A percentile compares a stretch with the other conserved stretches of the same genome.
Evolutionary conservation across 1,140 invertebrate genomes (phyloP).

Genomic region (Cylas formicarius): DNA sequence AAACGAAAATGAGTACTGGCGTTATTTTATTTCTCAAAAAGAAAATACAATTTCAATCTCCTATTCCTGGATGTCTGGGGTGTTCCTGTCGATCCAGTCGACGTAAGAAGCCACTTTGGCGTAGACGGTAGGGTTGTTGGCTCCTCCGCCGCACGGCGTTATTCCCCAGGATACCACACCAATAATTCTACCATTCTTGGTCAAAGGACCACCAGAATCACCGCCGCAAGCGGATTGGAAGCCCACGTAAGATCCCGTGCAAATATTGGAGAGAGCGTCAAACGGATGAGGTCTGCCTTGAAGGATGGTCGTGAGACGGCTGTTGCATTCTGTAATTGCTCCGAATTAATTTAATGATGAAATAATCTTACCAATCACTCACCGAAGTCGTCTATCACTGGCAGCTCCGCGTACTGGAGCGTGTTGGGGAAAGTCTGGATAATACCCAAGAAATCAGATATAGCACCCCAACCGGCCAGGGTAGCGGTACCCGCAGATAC

Average conservation of each 20-base stretch:
- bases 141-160: slow-evolving; percentile 58
- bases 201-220: slow-evolving; percentile 60
- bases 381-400: slow-evolving; percentile 7
- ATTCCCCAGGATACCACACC: slow-evolving; percentile 74
- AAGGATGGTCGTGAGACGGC: background rate
- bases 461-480: slow-evolving; percentile 44
- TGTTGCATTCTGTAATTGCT: slow-evolving; percentile 11
- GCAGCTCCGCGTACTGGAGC: slow-evolving; percentile 11
- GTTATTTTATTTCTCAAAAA: no score
- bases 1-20: no score
- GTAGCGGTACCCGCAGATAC: slow-evolving; percentile 30
- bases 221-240: slow-evolving; percentile 53
- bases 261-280: slow-evolving; percentile 30
- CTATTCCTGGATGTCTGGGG: no score
- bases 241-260: slow-evolving; percentile 51
- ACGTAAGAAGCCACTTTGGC: slow-evolving; percentile 50
- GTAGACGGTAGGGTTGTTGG: slow-evolving; percentile 61
- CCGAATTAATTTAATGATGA: background rate
- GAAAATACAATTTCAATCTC: no score
- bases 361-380: background rate
- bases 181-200: slow-evolving; percentile 45
- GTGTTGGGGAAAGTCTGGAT: slow-evolving; percentile 35
- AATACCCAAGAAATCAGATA: slow-evolving; percentile 23
- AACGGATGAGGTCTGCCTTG: background rate
- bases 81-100: slow-evolving; percentile 16